phyloP scores from a whole-genome alignment of 2,888 invertebrate genomes.

The Nudaria mundana region DNA sequence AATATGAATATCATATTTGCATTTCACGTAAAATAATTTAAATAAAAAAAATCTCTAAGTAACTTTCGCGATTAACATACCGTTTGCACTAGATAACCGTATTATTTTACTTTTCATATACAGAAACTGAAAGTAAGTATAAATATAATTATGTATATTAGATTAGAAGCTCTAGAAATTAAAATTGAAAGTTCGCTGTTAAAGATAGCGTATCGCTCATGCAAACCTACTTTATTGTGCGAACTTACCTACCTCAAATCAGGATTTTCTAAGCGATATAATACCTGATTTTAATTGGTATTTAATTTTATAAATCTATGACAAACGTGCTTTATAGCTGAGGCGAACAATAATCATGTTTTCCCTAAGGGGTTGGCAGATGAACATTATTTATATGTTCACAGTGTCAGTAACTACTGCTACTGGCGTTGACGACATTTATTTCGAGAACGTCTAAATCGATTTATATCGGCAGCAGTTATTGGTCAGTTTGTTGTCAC shows the following conservation, averaged over 20 bases:
- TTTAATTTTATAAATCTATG: neutral
- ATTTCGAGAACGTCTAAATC: too few relatives aligned
- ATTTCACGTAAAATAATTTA: slow-evolving; percentile 43
- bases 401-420: too few relatives aligned
- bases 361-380: too few relatives aligned
- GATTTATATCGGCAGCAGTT: too few relatives aligned
- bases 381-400: too few relatives aligned
- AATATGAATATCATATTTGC: too few relatives aligned
- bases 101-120: slow-evolving; percentile 9
- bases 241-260: slow-evolving; percentile 12
- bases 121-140: slow-evolving; percentile 22
- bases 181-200: slow-evolving; percentile 21
- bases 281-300: neutral
- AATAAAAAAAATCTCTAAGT: slow-evolving; percentile 21
- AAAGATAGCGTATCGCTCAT: slow-evolving; percentile 8
- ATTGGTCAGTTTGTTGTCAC: too few relatives aligned
- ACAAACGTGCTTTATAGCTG: too few relatives aligned
- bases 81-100: neutral
- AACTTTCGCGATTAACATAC: neutral
- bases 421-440: too few relatives aligned
- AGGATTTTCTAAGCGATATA: slow-evolving; percentile 1
- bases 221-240: slow-evolving; percentile 13
- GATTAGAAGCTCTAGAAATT: slow-evolving; percentile 18
- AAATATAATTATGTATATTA: neutral
- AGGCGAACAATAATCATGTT: too few relatives aligned